phyloP scores from a whole-genome alignment of 1,140 invertebrate species.

The Formica exsecta region DNA sequence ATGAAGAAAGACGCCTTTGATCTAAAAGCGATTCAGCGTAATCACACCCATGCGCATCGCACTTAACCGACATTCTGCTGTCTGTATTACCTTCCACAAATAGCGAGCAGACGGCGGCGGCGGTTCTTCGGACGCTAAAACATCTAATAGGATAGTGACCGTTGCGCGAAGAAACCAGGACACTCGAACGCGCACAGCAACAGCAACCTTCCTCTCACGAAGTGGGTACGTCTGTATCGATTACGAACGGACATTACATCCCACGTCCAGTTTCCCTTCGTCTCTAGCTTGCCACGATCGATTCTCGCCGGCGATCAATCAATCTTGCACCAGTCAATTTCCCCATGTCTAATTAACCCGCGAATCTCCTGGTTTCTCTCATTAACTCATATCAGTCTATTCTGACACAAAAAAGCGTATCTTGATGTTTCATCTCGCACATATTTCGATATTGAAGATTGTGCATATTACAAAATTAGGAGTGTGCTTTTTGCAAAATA shows the following conservation, averaged over 20 bases:
- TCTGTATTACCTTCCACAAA: conserved; percentile 43
- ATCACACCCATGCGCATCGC: conserved; percentile 23
- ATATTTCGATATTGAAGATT: background rate
- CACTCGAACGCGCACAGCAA: conserved; percentile 42
- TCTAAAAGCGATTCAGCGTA: conserved; percentile 35
- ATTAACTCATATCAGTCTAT: conserved; percentile 31
- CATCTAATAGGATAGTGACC: conserved; percentile 54
- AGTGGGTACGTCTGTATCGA: conserved; percentile 32
- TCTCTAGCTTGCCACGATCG: conserved; percentile 32
- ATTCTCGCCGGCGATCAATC: conserved; percentile 44
- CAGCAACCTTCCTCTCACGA: conserved; percentile 1
- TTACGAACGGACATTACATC: conserved; percentile 45
- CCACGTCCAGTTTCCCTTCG: background rate
- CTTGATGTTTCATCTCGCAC: background rate
- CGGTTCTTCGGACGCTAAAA: conserved; percentile 20
- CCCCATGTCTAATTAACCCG: conserved; percentile 52
- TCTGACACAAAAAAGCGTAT: conserved; percentile 10
- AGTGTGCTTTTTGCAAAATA: background rate
- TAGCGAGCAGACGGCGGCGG: conserved; percentile 33
- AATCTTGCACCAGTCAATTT: conserved; percentile 52
- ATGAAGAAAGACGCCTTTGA: background rate
- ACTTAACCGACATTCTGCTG: conserved; percentile 49
- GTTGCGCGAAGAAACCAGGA: conserved; percentile 40
- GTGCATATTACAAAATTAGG: background rate
- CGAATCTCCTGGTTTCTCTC: conserved; percentile 30